Conservation (phyloP, 1,140 invertebrate genomes). For the Drosophila oshimai region DNA sequence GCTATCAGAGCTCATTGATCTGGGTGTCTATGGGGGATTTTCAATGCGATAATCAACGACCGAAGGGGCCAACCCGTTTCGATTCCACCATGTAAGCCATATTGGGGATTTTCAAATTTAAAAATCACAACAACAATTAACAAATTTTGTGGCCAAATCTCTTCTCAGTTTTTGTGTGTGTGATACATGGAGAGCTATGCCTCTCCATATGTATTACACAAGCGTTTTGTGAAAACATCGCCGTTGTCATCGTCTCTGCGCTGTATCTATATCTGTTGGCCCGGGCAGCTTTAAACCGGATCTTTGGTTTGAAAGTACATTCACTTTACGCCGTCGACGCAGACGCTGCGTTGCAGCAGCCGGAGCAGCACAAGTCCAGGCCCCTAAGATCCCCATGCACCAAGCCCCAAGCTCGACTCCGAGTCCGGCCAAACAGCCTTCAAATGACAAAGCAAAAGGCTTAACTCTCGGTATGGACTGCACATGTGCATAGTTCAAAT, state of each 20-base stretch:
- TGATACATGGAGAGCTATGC: constrained; percentile 23
- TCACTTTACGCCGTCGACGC: constrained; percentile 66
- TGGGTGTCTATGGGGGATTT: constrained; percentile 30
- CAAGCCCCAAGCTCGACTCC: too few relatives aligned
- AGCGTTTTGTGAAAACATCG: constrained; percentile 76
- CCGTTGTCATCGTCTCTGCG: constrained; percentile 46
- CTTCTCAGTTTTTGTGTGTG: constrained; percentile 1
- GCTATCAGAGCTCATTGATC: constrained; percentile 71
- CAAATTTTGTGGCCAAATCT: constrained; percentile 56
- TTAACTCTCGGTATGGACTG: constrained; percentile 50
- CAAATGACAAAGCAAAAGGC: constrained; percentile 65
- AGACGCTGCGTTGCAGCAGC: constrained; percentile 12
- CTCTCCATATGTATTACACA: constrained; percentile 70
- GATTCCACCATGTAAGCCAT: constrained; percentile 25
- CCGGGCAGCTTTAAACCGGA: constrained; percentile 71
- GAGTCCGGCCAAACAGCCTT: constrained; percentile 70
- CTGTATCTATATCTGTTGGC: constrained; percentile 61
- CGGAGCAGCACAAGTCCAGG: constrained; percentile 33
- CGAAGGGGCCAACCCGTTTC: constrained; percentile 23
- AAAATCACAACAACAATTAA: constrained; percentile 23
- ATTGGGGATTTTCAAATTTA: constrained; percentile 22
- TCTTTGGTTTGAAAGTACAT: constrained; percentile 81
- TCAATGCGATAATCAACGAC: constrained; percentile 42
- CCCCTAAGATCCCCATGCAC: constrained; percentile 3
- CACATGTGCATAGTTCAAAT: constrained; percentile 80